phyloP scores from a whole-genome alignment of 2,888 invertebrate genomes.

The Cheilosia vernalis region DNA sequence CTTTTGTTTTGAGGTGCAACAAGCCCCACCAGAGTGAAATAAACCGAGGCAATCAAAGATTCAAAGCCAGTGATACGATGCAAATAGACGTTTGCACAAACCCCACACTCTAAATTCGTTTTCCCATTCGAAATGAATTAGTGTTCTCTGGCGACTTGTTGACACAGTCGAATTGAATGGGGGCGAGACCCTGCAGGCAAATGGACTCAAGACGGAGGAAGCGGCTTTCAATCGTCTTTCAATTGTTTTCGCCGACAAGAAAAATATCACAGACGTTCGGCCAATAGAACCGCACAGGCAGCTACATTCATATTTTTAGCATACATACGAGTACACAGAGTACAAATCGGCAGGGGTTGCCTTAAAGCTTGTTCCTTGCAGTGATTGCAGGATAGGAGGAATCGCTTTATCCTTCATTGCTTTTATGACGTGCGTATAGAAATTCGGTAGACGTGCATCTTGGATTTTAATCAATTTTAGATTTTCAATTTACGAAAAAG shows the following conservation, averaged over 20 bases:
- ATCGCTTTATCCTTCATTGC: conserved; percentile 16
- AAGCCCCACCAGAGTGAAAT: conserved; percentile 11
- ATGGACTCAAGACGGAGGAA: conserved; percentile 41
- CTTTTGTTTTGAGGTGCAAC: conserved; percentile 44
- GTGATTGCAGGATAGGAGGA: conserved; percentile 1
- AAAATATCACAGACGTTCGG: conserved; percentile 44
- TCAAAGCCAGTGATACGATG: conserved; percentile 60
- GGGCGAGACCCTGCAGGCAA: conserved; percentile 29
- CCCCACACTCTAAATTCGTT: background rate
- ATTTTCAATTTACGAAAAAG: conserved; percentile 65
- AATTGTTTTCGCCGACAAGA: conserved; percentile 59
- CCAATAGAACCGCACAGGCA: conserved; percentile 32
- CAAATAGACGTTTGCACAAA: conserved; percentile 29
- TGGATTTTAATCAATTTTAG: conserved; percentile 70
- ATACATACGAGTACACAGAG: background rate
- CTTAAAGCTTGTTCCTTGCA: conserved; percentile 8
- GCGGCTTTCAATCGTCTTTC: conserved; percentile 57
- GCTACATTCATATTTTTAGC: background rate
- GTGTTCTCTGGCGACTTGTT: conserved; percentile 57
- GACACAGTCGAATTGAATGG: conserved; percentile 60
- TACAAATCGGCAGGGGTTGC: conserved; percentile 12
- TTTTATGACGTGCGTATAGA: conserved; percentile 44
- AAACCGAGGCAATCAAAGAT: conserved; percentile 62
- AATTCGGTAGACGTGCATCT: conserved; percentile 25
- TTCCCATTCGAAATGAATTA: conserved; percentile 69